Conservation (phyloP, 2,888 invertebrate species). For the Laspeyria flexula region DNA sequence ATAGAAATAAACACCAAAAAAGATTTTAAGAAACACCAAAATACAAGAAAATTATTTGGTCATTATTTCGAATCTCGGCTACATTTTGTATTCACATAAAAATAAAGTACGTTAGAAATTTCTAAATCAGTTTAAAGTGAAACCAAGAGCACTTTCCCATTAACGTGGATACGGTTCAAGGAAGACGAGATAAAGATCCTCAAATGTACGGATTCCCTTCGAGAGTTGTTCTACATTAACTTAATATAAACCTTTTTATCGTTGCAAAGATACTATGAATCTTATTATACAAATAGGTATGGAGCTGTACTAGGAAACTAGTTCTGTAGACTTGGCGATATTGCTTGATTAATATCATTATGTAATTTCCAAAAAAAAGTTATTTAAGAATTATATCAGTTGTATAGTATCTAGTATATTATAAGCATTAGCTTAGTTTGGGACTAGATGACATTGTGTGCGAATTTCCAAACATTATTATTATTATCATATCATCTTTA, state of each 20-base stretch:
- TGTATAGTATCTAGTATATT: too few relatives aligned
- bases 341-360: too few relatives aligned
- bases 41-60: background rate
- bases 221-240: conserved; percentile 1
- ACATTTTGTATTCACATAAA: conserved; percentile 2
- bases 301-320: too few relatives aligned
- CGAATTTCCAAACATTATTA: too few relatives aligned
- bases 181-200: conserved; percentile 3
- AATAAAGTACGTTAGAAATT: background rate
- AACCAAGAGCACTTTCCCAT: conserved; percentile 6
- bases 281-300: background rate
- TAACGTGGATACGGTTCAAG: conserved; percentile 7
- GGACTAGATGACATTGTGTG: too few relatives aligned
- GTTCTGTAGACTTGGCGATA: too few relatives aligned
- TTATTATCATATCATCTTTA: too few relatives aligned
- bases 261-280: background rate
- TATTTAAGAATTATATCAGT: too few relatives aligned
- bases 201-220: conserved; percentile 8
- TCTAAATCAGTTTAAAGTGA: conserved; percentile 7
- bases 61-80: background rate
- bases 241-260: conserved; percentile 3
- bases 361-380: too few relatives aligned
- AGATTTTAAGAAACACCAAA: background rate
- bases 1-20: too few relatives aligned
- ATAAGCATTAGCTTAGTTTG: too few relatives aligned